phyloP scores from a whole-genome alignment of 2,888 invertebrate genomes.

The Meiosimyza platycephala region DNA sequence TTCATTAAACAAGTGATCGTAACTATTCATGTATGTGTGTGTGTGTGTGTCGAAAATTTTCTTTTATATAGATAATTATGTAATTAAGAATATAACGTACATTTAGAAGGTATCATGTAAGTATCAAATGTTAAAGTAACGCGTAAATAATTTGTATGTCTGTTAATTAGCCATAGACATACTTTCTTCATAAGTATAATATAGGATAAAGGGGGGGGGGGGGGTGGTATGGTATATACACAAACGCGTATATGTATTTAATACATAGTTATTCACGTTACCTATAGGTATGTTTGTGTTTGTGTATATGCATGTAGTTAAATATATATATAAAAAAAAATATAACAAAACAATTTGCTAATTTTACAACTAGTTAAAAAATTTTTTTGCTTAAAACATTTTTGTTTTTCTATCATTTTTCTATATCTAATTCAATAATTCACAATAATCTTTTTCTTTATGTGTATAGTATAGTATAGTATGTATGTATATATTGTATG shows the following conservation, averaged over 20 bases:
- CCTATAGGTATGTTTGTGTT: slow-evolving; percentile 14
- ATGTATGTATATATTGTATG: slow-evolving; percentile 8
- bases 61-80: slow-evolving; percentile 18
- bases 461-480: not conserved
- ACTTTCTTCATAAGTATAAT: too few species aligned
- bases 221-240: slow-evolving; percentile 15
- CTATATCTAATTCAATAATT: not conserved
- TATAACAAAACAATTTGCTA: slow-evolving; percentile 40
- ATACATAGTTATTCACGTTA: not conserved
- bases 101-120: slow-evolving; percentile 26
- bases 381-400: slow-evolving; percentile 19
- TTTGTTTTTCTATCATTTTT: not conserved
- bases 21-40: not conserved
- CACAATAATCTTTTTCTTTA: not conserved
- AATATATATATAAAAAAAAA: slow-evolving; percentile 32
- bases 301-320: slow-evolving; percentile 27
- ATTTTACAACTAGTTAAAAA: slow-evolving; percentile 38
- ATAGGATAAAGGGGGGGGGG: not conserved
- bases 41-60: slow-evolving; percentile 17
- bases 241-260: not conserved
- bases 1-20: not conserved
- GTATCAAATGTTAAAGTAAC: not conserved
- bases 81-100: slow-evolving; percentile 32
- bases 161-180: too few species aligned
- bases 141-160: too few species aligned